Evolutionary conservation across 2,113 vertebrate genomes (phyloP), one percentile per base, ranked within the genome.

Genomic region (Hiodon alosoides): DNA sequence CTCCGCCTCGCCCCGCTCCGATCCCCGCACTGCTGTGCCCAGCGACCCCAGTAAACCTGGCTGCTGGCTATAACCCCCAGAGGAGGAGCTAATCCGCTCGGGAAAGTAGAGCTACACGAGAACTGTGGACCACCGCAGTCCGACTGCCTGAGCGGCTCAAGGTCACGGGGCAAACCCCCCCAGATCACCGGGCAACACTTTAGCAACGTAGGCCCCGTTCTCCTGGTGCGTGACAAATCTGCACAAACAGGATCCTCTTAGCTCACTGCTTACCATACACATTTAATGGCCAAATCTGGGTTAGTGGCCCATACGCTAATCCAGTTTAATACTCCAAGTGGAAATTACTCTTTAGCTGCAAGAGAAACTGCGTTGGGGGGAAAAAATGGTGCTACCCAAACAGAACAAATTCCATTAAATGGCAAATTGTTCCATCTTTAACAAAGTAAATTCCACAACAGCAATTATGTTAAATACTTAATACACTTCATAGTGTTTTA

Each of bases 221-320:
- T 75, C 83, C 75, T 83, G 77, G 75, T 78, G 81, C 80, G 78
- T 61, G 80, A 79, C 74, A 80, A 82, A 81, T 64, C 78, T 69
- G 55, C 67, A 68, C 67, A 31, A 82, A 82, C 81, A 69, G 52
- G 9, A 85, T 85, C 85, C 31, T 31, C 31, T 31, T 31, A 83
- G 81, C 77, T 82, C 57, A 7, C 51, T 7, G 4, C 76, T 79
- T 72, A 80, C 83, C 77, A 84, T 77, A 73, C 80, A 83, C 78
- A 78, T 80, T 84, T 72, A 70, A 80, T 81, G 69, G 80, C 79
- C 79, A 81, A 85, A 86, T 84, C 69, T 48, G 11, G 75, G 77
- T 77, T 87, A 83, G 81, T 84, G 74, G 79, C 80, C 76, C 78
- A 75, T 78, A 58, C 76, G 65, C 64, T 88, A 89, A 90, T 90